Evolutionary conservation across 2,113 vertebrate species (phyloP).

Genomic region (Hassar affinis): DNA sequence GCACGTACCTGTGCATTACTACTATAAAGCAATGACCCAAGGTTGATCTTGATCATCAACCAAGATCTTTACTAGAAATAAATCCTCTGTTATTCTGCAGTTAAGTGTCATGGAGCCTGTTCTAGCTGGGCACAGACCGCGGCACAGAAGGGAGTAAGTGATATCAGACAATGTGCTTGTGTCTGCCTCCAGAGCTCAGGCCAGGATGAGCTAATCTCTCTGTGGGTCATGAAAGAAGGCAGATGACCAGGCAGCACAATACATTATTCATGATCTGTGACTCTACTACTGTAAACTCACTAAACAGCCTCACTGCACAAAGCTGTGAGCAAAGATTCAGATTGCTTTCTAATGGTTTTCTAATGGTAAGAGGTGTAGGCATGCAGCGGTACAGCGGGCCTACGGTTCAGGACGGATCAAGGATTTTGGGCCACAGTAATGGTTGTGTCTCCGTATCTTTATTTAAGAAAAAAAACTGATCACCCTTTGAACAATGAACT

Average conservation of each 20-base stretch:
- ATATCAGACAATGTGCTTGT: constrained; percentile 32
- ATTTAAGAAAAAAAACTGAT: too few species aligned
- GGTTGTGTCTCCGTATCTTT: too few species aligned
- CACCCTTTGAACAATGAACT: too few species aligned
- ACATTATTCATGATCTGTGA: constrained; percentile 28
- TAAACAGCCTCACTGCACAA: background rate
- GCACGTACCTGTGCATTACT: background rate
- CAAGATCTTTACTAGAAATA: background rate
- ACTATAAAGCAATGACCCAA: background rate
- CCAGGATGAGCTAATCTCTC: constrained; percentile 27
- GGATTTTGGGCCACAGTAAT: too few species aligned
- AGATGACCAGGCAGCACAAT: constrained; percentile 42
- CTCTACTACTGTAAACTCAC: constrained; percentile 2
- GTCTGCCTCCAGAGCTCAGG: constrained; percentile 31
- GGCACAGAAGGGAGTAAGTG: background rate
- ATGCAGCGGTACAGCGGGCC: too few species aligned
- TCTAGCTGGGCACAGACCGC: background rate
- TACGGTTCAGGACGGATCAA: too few species aligned
- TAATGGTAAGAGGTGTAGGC: background rate
- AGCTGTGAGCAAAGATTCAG: background rate
- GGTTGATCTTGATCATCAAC: background rate
- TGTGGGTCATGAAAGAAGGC: constrained; percentile 35
- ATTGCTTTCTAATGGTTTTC: too few species aligned
- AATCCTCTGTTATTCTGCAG: background rate
- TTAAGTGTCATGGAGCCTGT: background rate